A percentile compares a stretch with the other conserved stretches of the same genome.
Conservation (phyloP, 2,888 invertebrate genomes). For the Amblyteles armatorius region DNA sequence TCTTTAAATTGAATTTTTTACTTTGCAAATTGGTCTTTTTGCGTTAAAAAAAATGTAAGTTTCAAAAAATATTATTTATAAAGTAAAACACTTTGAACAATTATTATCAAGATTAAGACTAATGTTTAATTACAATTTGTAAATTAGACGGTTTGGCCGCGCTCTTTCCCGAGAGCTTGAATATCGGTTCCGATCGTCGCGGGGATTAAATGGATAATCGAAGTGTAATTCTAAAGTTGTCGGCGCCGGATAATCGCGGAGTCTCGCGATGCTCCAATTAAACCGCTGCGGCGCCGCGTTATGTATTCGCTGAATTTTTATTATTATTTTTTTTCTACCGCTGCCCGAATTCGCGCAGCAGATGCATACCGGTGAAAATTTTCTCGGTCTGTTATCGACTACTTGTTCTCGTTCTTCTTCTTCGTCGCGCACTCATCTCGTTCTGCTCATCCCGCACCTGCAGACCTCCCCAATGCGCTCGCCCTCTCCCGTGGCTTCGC, state of each 20-base stretch:
- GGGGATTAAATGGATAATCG: not conserved
- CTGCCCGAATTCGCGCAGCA: not conserved
- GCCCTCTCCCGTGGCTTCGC: constrained; percentile 63
- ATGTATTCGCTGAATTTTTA: not conserved
- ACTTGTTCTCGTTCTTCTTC: constrained; percentile 14
- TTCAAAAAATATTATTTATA: no score
- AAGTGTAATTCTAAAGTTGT: not conserved
- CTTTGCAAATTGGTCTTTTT: no score
- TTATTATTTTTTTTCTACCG: not conserved
- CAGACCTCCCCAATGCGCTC: not conserved
- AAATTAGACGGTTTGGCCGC: no score
- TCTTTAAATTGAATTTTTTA: not conserved
- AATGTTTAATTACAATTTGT: no score
- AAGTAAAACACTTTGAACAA: no score
- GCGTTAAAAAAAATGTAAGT: no score
- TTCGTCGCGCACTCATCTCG: constrained; percentile 14
- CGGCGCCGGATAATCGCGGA: not conserved
- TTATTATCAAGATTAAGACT: no score
- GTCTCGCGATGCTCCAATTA: constrained; percentile 2
- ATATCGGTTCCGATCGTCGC: not conserved
- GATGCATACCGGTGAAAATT: not conserved
- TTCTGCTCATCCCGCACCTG: constrained; percentile 14
- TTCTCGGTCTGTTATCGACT: constrained; percentile 22
- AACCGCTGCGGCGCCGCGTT: not conserved
- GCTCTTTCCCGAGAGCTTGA: not conserved